Evolutionary conservation across 2,113 vertebrate species (phyloP), one percentile per base, ranked within the genome.

Genomic region (Tetrax tetrax): DNA sequence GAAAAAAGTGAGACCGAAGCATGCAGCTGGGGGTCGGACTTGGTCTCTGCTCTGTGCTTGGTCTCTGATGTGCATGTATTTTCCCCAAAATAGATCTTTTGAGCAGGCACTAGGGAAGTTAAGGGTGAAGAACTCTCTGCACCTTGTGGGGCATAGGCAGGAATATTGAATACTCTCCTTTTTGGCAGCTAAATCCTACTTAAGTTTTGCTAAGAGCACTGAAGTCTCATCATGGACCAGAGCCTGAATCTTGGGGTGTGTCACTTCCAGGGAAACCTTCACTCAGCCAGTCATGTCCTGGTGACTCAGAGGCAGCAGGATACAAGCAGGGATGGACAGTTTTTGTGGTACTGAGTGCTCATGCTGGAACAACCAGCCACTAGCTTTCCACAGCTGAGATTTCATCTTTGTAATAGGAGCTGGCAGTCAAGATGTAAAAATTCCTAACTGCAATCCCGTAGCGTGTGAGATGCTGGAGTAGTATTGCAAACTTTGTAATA

Each of bases 301-400:
- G 29, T 56, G 60, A 29, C 48, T 25, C 6, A 25, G 63, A 54
- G 27, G 21, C n/a, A 43, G 11, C n/a, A 90, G 51, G 60, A 28
- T 25, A 23, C 13, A 50, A 4, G 10, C 0, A 1, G 0, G 6
- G 21, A 38, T 14, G 23, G 18, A 28, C 59, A 83, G 17, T 2
- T 63, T n/a, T 29, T 50, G 28, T 27, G 38, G 15, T 21, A 57
- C 37, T 0, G 0, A 24, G 31, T 24, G 28, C 15, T 54, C 6
- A 6, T 20, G 56, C 47, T 59, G 45, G 72, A 47, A 37, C 89
- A 81, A 59, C 24, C 66, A 37, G 29, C 13, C 22, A 66, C 63
- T 45, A 81, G 21, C 47, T 90, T 66, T 29, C 48, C 3, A 3
- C n/a, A 41, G 33, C 48, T 35, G 13, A 19, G 27, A 25, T 24